Conservation (phyloP, 37 sponge, comb jelly and placozoan species). For the Corticium candelabrum region DNA sequence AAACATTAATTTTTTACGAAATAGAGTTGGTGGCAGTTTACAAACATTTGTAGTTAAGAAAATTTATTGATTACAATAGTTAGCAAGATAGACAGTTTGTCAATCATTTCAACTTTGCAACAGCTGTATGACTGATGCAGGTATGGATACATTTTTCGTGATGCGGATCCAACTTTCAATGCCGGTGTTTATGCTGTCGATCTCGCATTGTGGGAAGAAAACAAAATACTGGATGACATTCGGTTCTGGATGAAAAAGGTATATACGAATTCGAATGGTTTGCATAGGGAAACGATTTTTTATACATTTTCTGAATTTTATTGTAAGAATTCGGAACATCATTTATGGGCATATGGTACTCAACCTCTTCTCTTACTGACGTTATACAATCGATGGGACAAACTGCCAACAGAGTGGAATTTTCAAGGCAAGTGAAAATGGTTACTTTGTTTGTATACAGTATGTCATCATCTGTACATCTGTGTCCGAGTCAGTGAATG, state of each 20-base stretch:
- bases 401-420: constrained; percentile 49
- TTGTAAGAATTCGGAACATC: neutral
- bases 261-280: too few species aligned
- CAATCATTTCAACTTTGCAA: too few species aligned
- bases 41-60: too few species aligned
- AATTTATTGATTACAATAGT: too few species aligned
- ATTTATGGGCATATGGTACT: constrained; percentile 57
- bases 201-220: constrained; percentile 44
- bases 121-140: too few species aligned
- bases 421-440: constrained; percentile 19
- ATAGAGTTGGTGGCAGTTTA: too few species aligned
- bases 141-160: constrained; percentile 26
- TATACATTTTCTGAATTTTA: neutral
- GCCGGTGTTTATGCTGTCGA: constrained; percentile 67
- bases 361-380: constrained; percentile 60
- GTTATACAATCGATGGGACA: constrained; percentile 38
- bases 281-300: neutral
- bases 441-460: neutral
- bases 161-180: constrained; percentile 51
- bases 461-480: neutral
- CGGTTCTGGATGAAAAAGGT: constrained; percentile 64
- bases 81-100: too few species aligned
- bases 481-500: neutral
- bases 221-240: constrained; percentile 26
- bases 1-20: too few species aligned